phyloP scores from a whole-genome alignment of 2,113 vertebrate species.

The Eulemur rufifrons region DNA sequence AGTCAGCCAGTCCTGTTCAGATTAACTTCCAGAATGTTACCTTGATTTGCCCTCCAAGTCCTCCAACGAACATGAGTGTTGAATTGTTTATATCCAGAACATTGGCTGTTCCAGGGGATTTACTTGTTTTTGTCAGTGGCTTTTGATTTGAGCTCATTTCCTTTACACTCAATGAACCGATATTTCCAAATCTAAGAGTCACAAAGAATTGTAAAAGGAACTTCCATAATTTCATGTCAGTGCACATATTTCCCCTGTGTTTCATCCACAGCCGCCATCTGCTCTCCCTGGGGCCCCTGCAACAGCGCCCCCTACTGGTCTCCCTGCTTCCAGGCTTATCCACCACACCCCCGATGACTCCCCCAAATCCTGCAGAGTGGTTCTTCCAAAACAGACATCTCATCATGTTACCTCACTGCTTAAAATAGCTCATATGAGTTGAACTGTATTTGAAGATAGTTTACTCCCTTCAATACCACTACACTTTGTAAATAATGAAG shows the following conservation, averaged over 20 bases:
- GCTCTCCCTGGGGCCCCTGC: rapidly evolving
- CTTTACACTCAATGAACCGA: conserved; percentile 89
- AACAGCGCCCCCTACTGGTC: too few species aligned
- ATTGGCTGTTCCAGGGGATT: conserved; percentile 86
- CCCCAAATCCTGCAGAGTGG: background rate
- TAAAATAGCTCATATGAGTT: background rate
- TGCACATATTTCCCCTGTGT: rapidly evolving
- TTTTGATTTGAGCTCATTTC: conserved; percentile 85
- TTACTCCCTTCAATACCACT: background rate
- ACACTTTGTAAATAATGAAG: background rate
- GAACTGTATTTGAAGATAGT: background rate
- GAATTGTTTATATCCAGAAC: conserved; percentile 90
- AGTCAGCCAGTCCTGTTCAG: background rate
- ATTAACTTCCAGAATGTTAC: conserved; percentile 75
- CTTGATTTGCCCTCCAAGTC: conserved; percentile 90
- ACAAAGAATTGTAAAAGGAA: conserved; percentile 43
- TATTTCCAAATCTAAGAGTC: conserved; percentile 89
- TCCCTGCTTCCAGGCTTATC: background rate
- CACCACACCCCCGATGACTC: rapidly evolving
- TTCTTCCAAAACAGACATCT: background rate
- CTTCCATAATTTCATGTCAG: background rate
- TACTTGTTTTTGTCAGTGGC: conserved; percentile 80
- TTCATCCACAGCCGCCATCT: rapidly evolving
- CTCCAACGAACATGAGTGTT: conserved; percentile 91
- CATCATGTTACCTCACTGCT: background rate